Conservation (phyloP, 1,140 invertebrate species). For the Oedothorax gibbosus region DNA sequence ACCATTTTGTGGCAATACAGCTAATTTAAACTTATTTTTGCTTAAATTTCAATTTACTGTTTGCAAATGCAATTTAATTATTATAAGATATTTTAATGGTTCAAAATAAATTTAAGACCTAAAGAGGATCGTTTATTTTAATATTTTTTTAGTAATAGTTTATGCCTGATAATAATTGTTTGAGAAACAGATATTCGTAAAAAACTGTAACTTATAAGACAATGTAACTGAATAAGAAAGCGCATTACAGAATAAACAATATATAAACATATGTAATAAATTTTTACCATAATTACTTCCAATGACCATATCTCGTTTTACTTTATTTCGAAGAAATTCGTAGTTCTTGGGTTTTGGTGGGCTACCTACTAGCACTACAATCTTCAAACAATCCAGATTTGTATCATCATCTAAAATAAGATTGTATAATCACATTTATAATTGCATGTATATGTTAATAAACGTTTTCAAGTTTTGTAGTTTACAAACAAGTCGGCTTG, state of each 20-base stretch:
- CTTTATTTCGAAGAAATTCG: slow-evolving; percentile 7
- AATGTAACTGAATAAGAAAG: too few relatives aligned
- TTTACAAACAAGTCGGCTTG: too few relatives aligned
- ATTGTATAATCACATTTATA: too few relatives aligned
- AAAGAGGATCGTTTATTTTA: neutral
- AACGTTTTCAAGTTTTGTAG: too few relatives aligned
- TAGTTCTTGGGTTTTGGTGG: slow-evolving; percentile 17
- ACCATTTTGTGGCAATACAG: too few relatives aligned
- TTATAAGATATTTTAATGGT: too few relatives aligned
- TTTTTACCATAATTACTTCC: slow-evolving; percentile 23
- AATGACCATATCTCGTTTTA: slow-evolving; percentile 14
- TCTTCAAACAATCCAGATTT: neutral
- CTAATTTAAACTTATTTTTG: too few relatives aligned
- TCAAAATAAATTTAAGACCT: neutral
- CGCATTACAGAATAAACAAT: neutral
- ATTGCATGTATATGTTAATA: too few relatives aligned
- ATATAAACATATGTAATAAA: neutral
- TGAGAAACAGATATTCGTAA: neutral
- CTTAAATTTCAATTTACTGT: too few relatives aligned
- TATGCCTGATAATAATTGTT: neutral
- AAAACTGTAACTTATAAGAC: too few relatives aligned
- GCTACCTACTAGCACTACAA: slow-evolving; percentile 2
- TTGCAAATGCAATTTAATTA: too few relatives aligned
- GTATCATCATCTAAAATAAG: neutral
- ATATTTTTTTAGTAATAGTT: too few relatives aligned